Percentiles rank a stretch among this genome's conserved stretches.
Conservation (phyloP, 2,113 vertebrate genomes). For the Syngnathus floridae region DNA sequence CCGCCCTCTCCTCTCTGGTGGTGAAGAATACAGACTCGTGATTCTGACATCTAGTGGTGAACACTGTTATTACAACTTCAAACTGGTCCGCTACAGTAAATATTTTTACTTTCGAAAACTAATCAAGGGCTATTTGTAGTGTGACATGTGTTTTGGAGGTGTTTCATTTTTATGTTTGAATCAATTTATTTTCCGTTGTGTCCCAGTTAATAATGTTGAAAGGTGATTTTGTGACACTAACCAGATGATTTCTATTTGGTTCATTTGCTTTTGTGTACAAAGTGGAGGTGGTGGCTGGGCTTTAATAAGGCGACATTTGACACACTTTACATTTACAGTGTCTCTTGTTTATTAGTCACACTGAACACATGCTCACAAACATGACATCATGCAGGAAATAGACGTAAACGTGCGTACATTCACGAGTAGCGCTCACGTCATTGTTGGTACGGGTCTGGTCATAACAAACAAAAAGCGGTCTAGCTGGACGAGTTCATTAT, state of each 20-base stretch:
- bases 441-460: conserved; percentile 19
- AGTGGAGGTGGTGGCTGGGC: neutral
- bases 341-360: conserved; percentile 59
- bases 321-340: conserved; percentile 27
- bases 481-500: conserved; percentile 87
- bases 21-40: no score
- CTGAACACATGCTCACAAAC: conserved; percentile 65
- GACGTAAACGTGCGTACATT: conserved; percentile 29
- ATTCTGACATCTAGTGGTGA: no score
- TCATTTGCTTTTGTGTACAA: neutral
- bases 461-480: conserved; percentile 18
- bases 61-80: no score
- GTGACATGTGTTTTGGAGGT: no score
- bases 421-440: neutral
- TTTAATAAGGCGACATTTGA: neutral
- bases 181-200: no score
- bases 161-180: neutral
- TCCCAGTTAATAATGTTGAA: no score
- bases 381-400: conserved; percentile 61
- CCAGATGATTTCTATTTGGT: neutral
- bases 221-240: no score
- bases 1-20: no score
- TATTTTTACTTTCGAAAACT: no score
- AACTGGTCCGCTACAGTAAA: no score
- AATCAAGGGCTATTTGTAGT: no score